Conservation (phyloP, 2,797 vertebrate species). For the Syngnathus rostellatus region DNA sequence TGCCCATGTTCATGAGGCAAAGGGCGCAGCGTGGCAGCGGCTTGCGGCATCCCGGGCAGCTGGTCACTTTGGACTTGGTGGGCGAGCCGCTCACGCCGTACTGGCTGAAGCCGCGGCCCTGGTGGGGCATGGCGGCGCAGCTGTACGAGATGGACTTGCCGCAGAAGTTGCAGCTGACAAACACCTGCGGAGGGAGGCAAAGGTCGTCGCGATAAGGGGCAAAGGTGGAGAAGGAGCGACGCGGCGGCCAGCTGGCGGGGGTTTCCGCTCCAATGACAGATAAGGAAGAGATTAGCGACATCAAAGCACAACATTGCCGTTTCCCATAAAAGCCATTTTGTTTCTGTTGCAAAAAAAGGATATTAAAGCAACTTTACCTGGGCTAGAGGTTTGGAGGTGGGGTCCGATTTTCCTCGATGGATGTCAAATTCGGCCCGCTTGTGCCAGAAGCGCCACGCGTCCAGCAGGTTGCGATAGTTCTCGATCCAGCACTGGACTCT, state of each 20-base stretch:
- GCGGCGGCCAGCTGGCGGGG: conserved; percentile 39
- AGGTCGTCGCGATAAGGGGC: conserved; percentile 31
- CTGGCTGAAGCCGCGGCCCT: conserved; percentile 93
- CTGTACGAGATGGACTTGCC: conserved; percentile 99
- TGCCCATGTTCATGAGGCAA: conserved; percentile 99
- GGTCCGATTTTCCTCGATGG: conserved; percentile 93
- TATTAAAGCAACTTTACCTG: conserved; percentile 66
- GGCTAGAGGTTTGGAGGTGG: conserved; percentile 93
- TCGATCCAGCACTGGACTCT: conserved; percentile 98
- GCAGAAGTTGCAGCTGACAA: conserved; percentile 99
- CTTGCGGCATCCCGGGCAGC: conserved; percentile 95
- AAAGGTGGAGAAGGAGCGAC: conserved; percentile 14
- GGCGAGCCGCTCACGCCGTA: conserved; percentile 96
- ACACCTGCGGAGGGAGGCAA: conserved; percentile 74
- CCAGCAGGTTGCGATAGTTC: conserved; percentile 94
- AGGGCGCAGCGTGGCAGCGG: conserved; percentile 96
- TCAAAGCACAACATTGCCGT: background rate
- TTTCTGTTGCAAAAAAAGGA: no score
- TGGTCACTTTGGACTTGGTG: conserved; percentile 97
- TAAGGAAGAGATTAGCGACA: conserved; percentile 34
- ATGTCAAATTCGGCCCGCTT: conserved; percentile 99
- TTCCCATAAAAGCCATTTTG: background rate
- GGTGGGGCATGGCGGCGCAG: conserved; percentile 90
- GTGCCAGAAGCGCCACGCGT: conserved; percentile 99
- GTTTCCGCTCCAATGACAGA: conserved; percentile 23